A percentile compares a stretch with the other conserved stretches of the same genome.
These are phyloP conservation scores for Tretioscincus oriximinensis DNA, from an alignment of 2,113 vertebrate genomes.

Conservation along the genomic window DNA sequence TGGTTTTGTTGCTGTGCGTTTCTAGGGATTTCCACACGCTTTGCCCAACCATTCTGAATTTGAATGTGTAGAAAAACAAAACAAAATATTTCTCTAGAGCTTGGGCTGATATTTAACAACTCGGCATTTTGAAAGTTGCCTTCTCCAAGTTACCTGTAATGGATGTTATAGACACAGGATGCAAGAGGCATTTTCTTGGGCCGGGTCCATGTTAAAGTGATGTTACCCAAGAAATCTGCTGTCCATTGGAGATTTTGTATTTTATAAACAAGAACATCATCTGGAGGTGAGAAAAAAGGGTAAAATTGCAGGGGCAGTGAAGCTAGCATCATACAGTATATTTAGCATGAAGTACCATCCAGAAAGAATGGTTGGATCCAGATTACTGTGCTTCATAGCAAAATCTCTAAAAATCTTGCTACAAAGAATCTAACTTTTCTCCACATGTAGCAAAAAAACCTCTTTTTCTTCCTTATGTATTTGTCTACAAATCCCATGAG, in stretches of 20 bases:
- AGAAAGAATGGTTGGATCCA: not conserved
- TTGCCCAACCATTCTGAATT: constrained; percentile 79
- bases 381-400: no score
- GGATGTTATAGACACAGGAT: constrained; percentile 87
- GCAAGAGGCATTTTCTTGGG: constrained; percentile 88
- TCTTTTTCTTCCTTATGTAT: no score
- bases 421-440: no score
- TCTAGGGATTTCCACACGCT: constrained; percentile 88
- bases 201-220: constrained; percentile 89
- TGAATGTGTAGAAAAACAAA: not conserved
- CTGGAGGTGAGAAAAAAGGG: constrained; percentile 57
- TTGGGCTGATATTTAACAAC: rapidly evolving
- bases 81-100: not conserved
- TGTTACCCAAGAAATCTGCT: constrained; percentile 81
- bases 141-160: constrained; percentile 83
- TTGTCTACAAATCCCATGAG: no score
- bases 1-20: constrained; percentile 93
- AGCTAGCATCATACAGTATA: not conserved
- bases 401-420: no score
- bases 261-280: constrained; percentile 86
- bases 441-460: no score
- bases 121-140: not conserved
- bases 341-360: not conserved
- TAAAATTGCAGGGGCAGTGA: rapidly evolving
- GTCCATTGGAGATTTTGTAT: constrained; percentile 96